phyloP scores from a whole-genome alignment of 2,888 invertebrate genomes.

The Hofmannophila pseudospretella region DNA sequence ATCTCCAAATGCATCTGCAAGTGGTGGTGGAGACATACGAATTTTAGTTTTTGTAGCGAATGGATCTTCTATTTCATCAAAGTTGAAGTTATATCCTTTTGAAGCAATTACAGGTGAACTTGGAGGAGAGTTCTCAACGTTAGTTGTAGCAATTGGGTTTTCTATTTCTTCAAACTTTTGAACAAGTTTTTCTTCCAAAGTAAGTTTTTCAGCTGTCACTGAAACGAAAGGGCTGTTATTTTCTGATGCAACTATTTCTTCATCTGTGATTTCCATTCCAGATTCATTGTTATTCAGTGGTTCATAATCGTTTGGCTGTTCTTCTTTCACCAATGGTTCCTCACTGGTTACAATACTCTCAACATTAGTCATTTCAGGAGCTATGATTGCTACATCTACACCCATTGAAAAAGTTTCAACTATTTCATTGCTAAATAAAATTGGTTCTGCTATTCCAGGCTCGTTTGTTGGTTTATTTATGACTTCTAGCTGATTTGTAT shows the following conservation, averaged over 20 bases:
- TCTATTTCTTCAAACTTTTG: conserved; percentile 22
- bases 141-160: conserved; percentile 21
- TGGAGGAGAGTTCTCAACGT: conserved; percentile 29
- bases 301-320: not conserved
- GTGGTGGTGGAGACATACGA: conserved; percentile 45
- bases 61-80: conserved; percentile 61
- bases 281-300: not conserved
- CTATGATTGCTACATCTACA: too few relatives aligned
- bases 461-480: not conserved
- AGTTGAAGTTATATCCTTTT: conserved; percentile 60
- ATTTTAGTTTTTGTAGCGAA: conserved; percentile 61
- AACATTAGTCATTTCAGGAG: too few relatives aligned
- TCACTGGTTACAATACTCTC: too few relatives aligned
- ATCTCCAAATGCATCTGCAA: too few relatives aligned
- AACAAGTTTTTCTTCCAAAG: conserved; percentile 11
- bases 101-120: conserved; percentile 49
- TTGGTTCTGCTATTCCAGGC: not conserved
- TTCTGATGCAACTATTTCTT: conserved; percentile 43
- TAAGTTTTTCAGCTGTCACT: conserved; percentile 28
- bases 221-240: conserved; percentile 51
- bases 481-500: not conserved
- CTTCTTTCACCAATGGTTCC: not conserved
- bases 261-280: conserved; percentile 16
- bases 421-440: too few relatives aligned
- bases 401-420: too few relatives aligned